Base-by-base conservation (phyloP, 2,888 invertebrate genomes). In the Trachelus iudaicus region DNA sequence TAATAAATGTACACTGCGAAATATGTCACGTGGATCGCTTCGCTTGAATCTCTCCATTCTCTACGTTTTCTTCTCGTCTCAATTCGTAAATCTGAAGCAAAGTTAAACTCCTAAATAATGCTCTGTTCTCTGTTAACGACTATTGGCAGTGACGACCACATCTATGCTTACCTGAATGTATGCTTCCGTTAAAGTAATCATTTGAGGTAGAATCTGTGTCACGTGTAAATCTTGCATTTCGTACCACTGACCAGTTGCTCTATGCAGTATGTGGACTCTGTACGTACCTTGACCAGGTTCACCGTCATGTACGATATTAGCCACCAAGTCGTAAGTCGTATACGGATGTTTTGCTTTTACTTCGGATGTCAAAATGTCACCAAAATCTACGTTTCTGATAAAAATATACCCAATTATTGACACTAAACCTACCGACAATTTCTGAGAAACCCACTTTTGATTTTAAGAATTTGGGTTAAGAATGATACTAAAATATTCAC, bases 231-330 rank as follows among this genome's bases (percentile, higher is more conserved):
- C 99, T 93, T 97, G 97, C 93, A 97, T 93, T 80, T 91, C 91
- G 35, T 91, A 96, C 96, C 96, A 96, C 86, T 96, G 96, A 9
- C 96, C 96, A 11, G 96, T 96, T 3, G 96, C 95, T 91, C 96
- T 96, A 88, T 99, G 99, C 73, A 98, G 93, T 75, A 98, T 96
- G 90, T 99, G 99, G 0, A 97, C 97, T 80, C 98, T 94, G 92
- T 98, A 99, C 0, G 98, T 98, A 69, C 99, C 99, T 90, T 98
- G 98, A 68, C 94, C 94, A 0, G 99, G 99, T 84, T 98, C 97
- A 0, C 99, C 99, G 89, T 99, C 99, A 89, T 99, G 99, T 1
- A 99, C 98, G 82, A 99, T 97, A 91, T 99, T 99, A 0, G 99
- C 99, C n/a, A 99, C 96, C 80, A 99, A 93, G 93, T 99, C 99